Conservation (phyloP, 2,113 vertebrate genomes). For the Tupaia tana region DNA sequence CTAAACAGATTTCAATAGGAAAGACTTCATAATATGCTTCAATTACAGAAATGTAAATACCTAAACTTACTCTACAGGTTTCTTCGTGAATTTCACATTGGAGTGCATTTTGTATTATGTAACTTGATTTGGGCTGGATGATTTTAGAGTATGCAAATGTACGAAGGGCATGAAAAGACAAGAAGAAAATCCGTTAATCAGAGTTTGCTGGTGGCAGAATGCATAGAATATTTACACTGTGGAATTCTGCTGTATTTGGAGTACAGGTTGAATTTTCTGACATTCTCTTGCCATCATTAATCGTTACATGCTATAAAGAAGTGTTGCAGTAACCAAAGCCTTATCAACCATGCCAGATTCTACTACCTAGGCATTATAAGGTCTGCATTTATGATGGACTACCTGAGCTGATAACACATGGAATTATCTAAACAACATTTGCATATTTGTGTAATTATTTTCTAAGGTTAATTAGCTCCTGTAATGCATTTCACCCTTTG, state of each 20-base stretch:
- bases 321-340: constrained; percentile 82
- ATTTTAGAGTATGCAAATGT: constrained; percentile 59
- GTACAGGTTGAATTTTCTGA: constrained; percentile 81
- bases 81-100: constrained; percentile 49
- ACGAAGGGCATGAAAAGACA: constrained; percentile 47
- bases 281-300: constrained; percentile 85
- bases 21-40: constrained; percentile 43
- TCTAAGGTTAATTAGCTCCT: constrained; percentile 98
- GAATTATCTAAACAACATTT: constrained; percentile 98
- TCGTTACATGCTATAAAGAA: constrained; percentile 86
- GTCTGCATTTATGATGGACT: constrained; percentile 93
- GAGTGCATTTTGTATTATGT: constrained; percentile 25
- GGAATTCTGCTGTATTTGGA: constrained; percentile 69
- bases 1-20: constrained; percentile 62
- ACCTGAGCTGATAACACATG: constrained; percentile 92
- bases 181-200: constrained; percentile 68
- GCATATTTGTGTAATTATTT: constrained; percentile 99
- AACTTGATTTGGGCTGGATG: constrained; percentile 24
- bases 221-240: constrained; percentile 60
- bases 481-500: constrained; percentile 93
- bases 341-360: constrained; percentile 90
- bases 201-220: constrained; percentile 70
- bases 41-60: constrained; percentile 69
- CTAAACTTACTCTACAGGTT: constrained; percentile 51
- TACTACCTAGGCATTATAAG: constrained; percentile 85